Evolutionary conservation across 2,797 vertebrate genomes (phyloP).

Genomic region (Sebastes reedi): DNA sequence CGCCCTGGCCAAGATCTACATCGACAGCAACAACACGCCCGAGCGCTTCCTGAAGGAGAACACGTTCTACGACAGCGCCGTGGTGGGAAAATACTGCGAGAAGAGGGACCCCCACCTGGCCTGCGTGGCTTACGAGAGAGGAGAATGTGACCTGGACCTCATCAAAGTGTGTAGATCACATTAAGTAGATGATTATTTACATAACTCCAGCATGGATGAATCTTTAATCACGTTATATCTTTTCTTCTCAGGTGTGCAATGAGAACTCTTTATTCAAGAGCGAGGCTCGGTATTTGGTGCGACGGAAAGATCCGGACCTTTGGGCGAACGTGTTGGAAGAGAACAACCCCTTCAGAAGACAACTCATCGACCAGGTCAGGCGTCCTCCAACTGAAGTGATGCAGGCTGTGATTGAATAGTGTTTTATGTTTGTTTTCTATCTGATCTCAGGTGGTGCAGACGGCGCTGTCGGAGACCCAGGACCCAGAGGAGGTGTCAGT

Average conservation of each 20-base stretch:
- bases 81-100: slow-evolving; percentile 92
- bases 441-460: slow-evolving; percentile 87
- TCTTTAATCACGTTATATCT: neutral
- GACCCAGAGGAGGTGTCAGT: slow-evolving; percentile 92
- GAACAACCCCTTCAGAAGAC: slow-evolving; percentile 88
- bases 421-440: slow-evolving; percentile 8
- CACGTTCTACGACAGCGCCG: slow-evolving; percentile 89
- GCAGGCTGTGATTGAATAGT: neutral
- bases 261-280: slow-evolving; percentile 95
- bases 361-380: slow-evolving; percentile 91
- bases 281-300: slow-evolving; percentile 90
- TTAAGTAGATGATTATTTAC: neutral
- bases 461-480: slow-evolving; percentile 89
- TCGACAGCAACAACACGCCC: slow-evolving; percentile 92
- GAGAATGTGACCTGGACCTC: slow-evolving; percentile 92
- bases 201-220: neutral
- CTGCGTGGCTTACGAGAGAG: slow-evolving; percentile 91
- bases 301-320: slow-evolving; percentile 89
- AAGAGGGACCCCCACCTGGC: slow-evolving; percentile 94
- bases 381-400: neutral
- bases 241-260: slow-evolving; percentile 86
- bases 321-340: slow-evolving; percentile 93
- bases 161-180: slow-evolving; percentile 84
- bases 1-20: slow-evolving; percentile 93
- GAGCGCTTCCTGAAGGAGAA: slow-evolving; percentile 92